Conservation (phyloP, 2,797 vertebrate species). For the Gymnothorax reevesii region DNA sequence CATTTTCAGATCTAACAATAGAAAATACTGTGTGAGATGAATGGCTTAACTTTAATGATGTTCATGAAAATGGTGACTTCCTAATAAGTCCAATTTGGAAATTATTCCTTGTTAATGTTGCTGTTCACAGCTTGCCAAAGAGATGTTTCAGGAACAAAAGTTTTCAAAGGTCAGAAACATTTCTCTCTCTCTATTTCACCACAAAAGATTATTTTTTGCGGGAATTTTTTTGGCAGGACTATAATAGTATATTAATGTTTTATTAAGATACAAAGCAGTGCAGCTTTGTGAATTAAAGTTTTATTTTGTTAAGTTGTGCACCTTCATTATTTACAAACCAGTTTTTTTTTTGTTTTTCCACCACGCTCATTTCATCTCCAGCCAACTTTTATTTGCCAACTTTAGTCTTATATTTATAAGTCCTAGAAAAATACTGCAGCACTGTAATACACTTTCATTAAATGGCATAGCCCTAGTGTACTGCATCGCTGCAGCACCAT, state of each 20-base stretch:
- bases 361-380: background rate
- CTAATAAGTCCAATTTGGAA: background rate
- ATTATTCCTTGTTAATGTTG: background rate
- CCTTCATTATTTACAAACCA: background rate
- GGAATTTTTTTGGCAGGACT: background rate
- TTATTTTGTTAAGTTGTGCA: conserved; percentile 7
- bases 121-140: background rate
- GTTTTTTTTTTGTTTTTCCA: background rate
- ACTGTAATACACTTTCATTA: background rate
- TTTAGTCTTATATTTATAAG: background rate
- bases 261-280: background rate
- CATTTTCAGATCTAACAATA: too few relatives aligned
- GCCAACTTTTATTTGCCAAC: background rate
- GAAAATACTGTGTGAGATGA: too few relatives aligned
- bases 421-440: background rate
- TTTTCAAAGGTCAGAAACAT: background rate
- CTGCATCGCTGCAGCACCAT: background rate
- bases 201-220: background rate
- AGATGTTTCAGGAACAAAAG: background rate
- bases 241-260: background rate
- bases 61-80: background rate
- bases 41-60: background rate
- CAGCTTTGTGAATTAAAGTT: background rate
- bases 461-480: background rate
- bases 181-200: background rate